phyloP scores from a whole-genome alignment of 2,113 vertebrate genomes.

The Theristicus caerulescens region DNA sequence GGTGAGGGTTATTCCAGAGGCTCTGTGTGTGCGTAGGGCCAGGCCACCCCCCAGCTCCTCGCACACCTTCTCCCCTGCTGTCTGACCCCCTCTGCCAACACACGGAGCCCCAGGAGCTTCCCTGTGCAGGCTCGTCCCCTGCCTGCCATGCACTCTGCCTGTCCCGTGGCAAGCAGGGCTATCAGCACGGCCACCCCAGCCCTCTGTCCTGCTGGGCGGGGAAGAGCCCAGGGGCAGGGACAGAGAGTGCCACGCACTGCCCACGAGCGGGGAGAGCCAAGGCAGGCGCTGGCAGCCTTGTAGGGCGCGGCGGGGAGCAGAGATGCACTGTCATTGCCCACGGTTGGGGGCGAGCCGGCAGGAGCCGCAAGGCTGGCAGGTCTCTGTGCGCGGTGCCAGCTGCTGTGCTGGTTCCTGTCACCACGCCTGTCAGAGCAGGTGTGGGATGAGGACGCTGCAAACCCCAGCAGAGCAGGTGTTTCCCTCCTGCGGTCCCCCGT shows the following conservation, averaged over 20 bases:
- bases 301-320: neutral
- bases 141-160: rapidly evolving
- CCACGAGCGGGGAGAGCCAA: neutral
- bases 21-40: neutral
- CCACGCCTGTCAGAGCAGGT: neutral
- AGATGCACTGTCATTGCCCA: conserved; percentile 14
- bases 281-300: neutral
- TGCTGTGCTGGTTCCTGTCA: neutral
- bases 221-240: neutral
- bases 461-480: neutral
- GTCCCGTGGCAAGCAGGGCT: neutral
- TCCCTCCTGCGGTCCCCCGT: rapidly evolving
- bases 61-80: neutral
- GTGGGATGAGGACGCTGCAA: neutral
- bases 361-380: neutral
- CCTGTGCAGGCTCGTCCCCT: neutral
- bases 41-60: rapidly evolving
- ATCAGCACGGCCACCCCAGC: neutral
- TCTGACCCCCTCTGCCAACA: rapidly evolving
- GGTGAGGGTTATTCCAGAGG: neutral
- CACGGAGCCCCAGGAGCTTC: rapidly evolving
- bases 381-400: rapidly evolving
- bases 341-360: neutral
- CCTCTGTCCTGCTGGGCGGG: rapidly evolving
- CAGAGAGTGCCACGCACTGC: neutral